phyloP scores from a whole-genome alignment of 2,888 invertebrate genomes.

The Tribolium freemani region DNA sequence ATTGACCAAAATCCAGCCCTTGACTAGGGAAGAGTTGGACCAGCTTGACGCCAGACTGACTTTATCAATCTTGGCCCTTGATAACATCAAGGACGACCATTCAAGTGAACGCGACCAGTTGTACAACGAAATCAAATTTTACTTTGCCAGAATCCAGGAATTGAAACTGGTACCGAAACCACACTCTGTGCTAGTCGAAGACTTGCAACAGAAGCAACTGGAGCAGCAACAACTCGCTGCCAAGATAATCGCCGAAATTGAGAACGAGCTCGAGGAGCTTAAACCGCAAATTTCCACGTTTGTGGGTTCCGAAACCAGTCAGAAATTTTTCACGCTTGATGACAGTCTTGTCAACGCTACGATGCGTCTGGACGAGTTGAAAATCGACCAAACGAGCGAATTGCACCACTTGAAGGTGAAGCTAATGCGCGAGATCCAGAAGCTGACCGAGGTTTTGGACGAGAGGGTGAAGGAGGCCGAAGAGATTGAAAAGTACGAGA shows the following conservation, averaged over 20 bases:
- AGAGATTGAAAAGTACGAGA: conserved; percentile 49
- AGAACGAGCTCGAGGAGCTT: conserved; percentile 44
- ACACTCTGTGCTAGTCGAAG: conserved; percentile 1
- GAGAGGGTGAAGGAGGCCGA: conserved; percentile 49
- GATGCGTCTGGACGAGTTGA: conserved; percentile 49
- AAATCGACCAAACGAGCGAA: conserved; percentile 43
- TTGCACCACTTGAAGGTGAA: conserved; percentile 48
- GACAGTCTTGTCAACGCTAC: conserved; percentile 47
- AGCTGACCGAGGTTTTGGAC: conserved; percentile 49
- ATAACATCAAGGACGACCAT: conserved; percentile 36
- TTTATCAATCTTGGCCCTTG: conserved; percentile 23
- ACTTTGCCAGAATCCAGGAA: conserved; percentile 28
- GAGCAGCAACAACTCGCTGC: conserved; percentile 18
- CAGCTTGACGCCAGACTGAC: conserved; percentile 38
- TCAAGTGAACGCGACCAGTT: conserved; percentile 12
- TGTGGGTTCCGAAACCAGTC: conserved; percentile 47
- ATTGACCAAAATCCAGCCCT: conserved; percentile 44
- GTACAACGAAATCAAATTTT: conserved; percentile 31
- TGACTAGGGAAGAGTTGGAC: conserved; percentile 39
- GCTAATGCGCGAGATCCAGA: conserved; percentile 50
- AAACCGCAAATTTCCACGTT: conserved; percentile 48
- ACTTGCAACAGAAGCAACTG: background rate
- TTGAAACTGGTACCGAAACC: background rate
- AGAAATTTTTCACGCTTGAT: conserved; percentile 50
- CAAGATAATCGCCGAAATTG: conserved; percentile 46